phyloP scores from a whole-genome alignment of 2,113 vertebrate genomes.

The Pimephales promelas region DNA sequence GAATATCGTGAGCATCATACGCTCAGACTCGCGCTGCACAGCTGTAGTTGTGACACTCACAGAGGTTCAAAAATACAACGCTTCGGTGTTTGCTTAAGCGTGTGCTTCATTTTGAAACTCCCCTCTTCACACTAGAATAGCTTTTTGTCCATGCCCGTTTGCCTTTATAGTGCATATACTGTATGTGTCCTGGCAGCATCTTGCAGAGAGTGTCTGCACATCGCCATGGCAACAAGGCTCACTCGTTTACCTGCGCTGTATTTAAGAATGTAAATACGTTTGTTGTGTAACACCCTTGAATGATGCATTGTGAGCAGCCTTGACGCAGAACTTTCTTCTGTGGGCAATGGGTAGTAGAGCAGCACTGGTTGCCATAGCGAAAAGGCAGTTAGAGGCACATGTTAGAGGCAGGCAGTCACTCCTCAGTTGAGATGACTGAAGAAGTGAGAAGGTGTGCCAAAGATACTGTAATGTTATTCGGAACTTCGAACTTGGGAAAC shows the following conservation, averaged over 20 bases:
- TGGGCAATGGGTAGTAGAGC: conserved; percentile 45
- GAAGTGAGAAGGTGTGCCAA: conserved; percentile 14
- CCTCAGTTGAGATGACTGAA: conserved; percentile 23
- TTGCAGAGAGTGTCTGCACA: not conserved
- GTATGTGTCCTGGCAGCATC: conserved; percentile 38
- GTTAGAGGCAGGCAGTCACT: conserved; percentile 27
- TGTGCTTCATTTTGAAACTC: not conserved
- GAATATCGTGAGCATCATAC: not conserved
- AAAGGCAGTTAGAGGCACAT: conserved; percentile 20
- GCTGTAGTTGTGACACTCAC: conserved; percentile 16
- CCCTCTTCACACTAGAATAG: conserved; percentile 4
- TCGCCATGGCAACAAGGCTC: conserved; percentile 57
- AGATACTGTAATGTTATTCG: not conserved
- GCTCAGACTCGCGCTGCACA: not conserved
- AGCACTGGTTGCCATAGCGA: conserved; percentile 63
- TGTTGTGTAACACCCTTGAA: conserved; percentile 59
- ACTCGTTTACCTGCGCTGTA: conserved; percentile 52
- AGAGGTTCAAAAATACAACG: not conserved
- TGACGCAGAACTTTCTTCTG: conserved; percentile 42
- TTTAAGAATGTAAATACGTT: conserved; percentile 60
- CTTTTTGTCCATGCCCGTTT: conserved; percentile 17
- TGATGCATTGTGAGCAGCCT: conserved; percentile 49
- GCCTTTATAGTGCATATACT: conserved; percentile 10
- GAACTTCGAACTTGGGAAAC: not conserved
- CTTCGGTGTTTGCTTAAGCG: not conserved